Evolutionary conservation across 2,113 vertebrate genomes (phyloP).

Genomic region (Podilymbus podiceps): DNA sequence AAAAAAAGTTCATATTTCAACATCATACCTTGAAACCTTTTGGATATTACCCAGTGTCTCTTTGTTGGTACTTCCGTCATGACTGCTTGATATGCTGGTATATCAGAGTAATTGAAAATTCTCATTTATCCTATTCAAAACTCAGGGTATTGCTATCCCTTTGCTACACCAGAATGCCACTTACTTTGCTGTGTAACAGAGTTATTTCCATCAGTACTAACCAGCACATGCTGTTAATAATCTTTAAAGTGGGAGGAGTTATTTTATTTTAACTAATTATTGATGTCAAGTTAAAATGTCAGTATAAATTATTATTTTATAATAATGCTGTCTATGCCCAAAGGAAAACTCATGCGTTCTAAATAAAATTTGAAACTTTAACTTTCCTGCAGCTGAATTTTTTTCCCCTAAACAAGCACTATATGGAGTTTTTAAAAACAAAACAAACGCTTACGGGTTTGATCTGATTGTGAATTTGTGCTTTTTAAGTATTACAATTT

Average conservation of each 20-base stretch:
- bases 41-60: background rate
- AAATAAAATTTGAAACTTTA: background rate
- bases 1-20: background rate
- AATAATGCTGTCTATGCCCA: background rate
- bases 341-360: background rate
- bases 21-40: background rate
- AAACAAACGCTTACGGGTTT: background rate
- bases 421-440: background rate
- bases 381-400: background rate
- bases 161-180: background rate
- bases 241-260: background rate
- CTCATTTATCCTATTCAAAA: background rate
- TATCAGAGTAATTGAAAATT: background rate
- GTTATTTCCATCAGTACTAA: background rate
- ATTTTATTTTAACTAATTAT: background rate
- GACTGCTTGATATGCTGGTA: background rate
- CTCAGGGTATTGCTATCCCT: background rate
- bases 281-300: background rate
- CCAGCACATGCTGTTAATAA: background rate
- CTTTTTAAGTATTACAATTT: background rate
- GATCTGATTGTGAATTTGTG: background rate
- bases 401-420: background rate
- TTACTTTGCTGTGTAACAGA: background rate
- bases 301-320: background rate
- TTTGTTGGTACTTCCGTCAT: background rate